A percentile compares a stretch with the other conserved stretches of the same genome.
Evolutionary conservation across 1,140 invertebrate species (phyloP).

Genomic region (Diorhabda elongata): DNA sequence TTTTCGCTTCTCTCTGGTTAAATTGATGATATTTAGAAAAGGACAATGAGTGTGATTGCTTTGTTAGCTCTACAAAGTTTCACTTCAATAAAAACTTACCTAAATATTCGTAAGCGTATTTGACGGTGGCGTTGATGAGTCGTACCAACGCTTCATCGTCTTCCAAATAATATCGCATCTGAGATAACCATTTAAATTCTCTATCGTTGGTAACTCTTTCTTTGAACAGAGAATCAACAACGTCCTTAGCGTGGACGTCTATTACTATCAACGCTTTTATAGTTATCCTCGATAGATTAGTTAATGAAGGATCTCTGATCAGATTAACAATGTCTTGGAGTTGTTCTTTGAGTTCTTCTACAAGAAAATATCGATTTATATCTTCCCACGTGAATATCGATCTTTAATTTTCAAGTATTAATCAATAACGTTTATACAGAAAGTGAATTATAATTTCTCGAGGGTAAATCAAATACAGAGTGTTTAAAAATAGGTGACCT

Average conservation of each 20-base stretch:
- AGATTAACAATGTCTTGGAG: constrained; percentile 62
- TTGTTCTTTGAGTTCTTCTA: constrained; percentile 44
- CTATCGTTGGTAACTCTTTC: constrained; percentile 65
- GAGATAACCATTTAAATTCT: constrained; percentile 89
- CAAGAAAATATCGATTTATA: background rate
- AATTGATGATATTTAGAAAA: too few relatives aligned
- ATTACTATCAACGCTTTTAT: constrained; percentile 84
- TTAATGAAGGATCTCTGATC: constrained; percentile 55
- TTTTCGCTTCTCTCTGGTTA: too few relatives aligned
- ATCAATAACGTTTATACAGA: too few relatives aligned
- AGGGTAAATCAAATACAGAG: too few relatives aligned
- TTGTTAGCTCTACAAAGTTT: too few relatives aligned
- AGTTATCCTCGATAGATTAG: constrained; percentile 67
- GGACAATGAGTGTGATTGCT: too few relatives aligned
- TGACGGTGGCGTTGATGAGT: constrained; percentile 81
- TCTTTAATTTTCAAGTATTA: too few relatives aligned
- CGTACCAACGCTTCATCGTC: constrained; percentile 72
- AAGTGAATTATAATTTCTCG: too few relatives aligned
- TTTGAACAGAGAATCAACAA: constrained; percentile 69
- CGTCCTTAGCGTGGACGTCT: constrained; percentile 88
- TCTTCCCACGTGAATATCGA: too few relatives aligned
- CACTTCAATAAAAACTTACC: constrained; percentile 45
- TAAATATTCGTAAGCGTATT: constrained; percentile 89
- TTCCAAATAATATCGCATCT: constrained; percentile 81
- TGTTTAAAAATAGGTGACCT: too few relatives aligned